phyloP scores from a whole-genome alignment of 2,888 invertebrate genomes.

The Baccha elongata region DNA sequence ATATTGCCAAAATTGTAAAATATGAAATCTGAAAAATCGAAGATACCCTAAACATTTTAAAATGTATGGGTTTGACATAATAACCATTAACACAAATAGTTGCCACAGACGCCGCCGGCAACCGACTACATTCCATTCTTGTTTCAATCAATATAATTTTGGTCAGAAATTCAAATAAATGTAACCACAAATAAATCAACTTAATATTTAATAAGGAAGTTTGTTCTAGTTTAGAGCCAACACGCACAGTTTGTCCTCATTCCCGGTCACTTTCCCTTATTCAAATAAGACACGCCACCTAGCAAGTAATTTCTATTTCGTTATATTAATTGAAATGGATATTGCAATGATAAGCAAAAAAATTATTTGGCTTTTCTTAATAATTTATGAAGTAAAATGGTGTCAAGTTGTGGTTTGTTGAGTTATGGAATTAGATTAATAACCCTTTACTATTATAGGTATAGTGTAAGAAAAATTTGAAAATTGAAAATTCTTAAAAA shows the following conservation, averaged over 20 bases:
- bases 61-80: too few relatives aligned
- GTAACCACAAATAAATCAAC: slow-evolving; percentile 11
- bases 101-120: too few relatives aligned
- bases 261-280: slow-evolving; percentile 1
- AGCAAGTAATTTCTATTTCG: not conserved
- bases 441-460: too few relatives aligned
- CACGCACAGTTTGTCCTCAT: slow-evolving; percentile 16
- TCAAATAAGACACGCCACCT: not conserved
- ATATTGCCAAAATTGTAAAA: too few relatives aligned
- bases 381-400: slow-evolving; percentile 7
- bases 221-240: slow-evolving; percentile 1
- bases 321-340: not conserved
- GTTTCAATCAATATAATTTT: too few relatives aligned
- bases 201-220: not conserved
- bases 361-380: slow-evolving; percentile 1
- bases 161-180: not conserved
- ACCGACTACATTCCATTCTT: too few relatives aligned
- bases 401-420: not conserved
- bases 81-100: too few relatives aligned
- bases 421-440: not conserved
- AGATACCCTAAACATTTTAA: too few relatives aligned
- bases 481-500: too few relatives aligned
- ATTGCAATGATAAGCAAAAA: slow-evolving; percentile 13
- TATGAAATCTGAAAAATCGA: too few relatives aligned
- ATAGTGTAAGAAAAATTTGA: too few relatives aligned